Evolutionary conservation across 2,888 invertebrate genomes (phyloP), one percentile per base, ranked within the genome.

Genomic region (Drosophila robusta): DNA sequence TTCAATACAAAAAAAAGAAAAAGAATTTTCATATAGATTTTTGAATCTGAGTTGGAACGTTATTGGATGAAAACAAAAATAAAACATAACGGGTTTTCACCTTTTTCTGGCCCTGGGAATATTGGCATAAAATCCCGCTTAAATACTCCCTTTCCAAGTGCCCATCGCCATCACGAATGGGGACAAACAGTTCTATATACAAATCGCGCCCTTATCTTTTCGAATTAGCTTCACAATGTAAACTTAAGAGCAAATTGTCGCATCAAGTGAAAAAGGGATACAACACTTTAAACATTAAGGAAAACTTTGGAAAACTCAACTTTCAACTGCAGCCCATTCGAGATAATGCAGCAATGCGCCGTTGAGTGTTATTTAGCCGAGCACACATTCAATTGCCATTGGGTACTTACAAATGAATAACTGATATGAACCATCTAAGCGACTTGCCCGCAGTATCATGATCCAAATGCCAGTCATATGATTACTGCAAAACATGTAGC

Each of bases 391-490:
- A 55, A 60, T 52, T 57, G 62, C 36, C 55, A 47, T 52, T 41
- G 44, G 50, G 36, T 34, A 46, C 45, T 22, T 49, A 39, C 26
- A 70, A 52, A 54, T 70, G 47, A 51, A 56, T 58, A 70, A 45
- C 45, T 45, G 41, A 63, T 49, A 75, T 41, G 46, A 26, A 24
- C 12, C 58, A 55, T 38, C 51, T 56, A 22, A 57, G 52, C 32
- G 54, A 47, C 26, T 50, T 29, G 55, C 52, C 57, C 58, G 51
- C 60, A 51, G 38, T 70, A 42, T 49, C 49, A 62, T 69, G 79
- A 66, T 62, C 70, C 39, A 69, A 77, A 71, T 78, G 81, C 68
- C 70, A 64, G 63, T 87, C 67, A 63, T 66, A 77, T 77, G 74
- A 63, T 84, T 69, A 70, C 71, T 57, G 71, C 84, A 46, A 61